A percentile compares a stretch with the other conserved stretches of the same genome.
Evolutionary conservation across 92 coral and sea anemone species (phyloP).

Genomic region (Virgularia gustaviana): DNA sequence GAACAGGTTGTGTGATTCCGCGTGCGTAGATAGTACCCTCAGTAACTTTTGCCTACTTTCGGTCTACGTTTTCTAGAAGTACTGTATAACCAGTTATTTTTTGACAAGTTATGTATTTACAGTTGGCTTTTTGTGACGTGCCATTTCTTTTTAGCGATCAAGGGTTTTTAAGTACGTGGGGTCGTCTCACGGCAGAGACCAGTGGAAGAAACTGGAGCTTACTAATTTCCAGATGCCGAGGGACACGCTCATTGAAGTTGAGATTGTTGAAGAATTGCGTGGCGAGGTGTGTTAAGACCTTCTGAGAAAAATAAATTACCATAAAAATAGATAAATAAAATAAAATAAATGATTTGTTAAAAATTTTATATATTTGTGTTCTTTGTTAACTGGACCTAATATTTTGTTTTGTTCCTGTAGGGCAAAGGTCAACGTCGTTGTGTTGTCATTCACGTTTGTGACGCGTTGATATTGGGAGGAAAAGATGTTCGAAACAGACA

Average conservation of each 20-base stretch:
- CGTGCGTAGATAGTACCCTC: too few species aligned
- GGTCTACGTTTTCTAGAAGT: background rate
- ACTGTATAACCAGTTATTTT: background rate
- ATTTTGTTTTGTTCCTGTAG: conserved; percentile 39
- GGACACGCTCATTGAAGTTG: conserved; percentile 85
- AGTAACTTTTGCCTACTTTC: too few species aligned
- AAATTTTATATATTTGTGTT: too few species aligned
- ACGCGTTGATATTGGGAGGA: conserved; percentile 84
- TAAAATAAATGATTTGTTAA: background rate
- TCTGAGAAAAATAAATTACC: background rate
- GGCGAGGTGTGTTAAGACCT: conserved; percentile 79
- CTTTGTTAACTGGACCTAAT: too few species aligned
- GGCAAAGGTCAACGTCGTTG: conserved; percentile 86
- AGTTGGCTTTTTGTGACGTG: background rate
- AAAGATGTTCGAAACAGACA: conserved; percentile 77
- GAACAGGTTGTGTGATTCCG: too few species aligned
- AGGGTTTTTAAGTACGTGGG: conserved; percentile 80
- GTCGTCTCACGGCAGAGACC: conserved; percentile 58
- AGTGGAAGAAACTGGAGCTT: conserved; percentile 74
- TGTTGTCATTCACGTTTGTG: conserved; percentile 74
- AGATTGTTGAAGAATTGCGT: conserved; percentile 76
- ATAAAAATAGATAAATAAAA: background rate
- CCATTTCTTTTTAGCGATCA: conserved; percentile 54
- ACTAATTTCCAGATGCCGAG: conserved; percentile 69
- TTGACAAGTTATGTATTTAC: background rate